Conservation (phyloP, 2,888 invertebrate species). For the Trachelus stipa region DNA sequence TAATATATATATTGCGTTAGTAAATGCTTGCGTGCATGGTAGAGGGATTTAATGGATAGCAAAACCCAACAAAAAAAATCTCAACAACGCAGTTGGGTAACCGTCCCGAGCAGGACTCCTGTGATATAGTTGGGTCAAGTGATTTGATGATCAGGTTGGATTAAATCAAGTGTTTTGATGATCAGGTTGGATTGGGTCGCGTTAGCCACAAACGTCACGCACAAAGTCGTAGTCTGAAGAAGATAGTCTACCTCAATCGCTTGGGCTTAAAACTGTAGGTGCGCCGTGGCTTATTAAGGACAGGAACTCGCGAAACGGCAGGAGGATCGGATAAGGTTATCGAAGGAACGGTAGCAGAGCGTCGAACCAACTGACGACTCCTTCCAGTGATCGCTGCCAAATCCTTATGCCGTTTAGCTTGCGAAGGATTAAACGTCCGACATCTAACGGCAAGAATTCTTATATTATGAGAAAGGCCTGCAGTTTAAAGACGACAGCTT, state of each 20-base stretch:
- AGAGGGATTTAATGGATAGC: no score
- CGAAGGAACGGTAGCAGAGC: slow-evolving; percentile 59
- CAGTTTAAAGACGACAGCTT: no score
- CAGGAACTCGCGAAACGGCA: slow-evolving; percentile 54
- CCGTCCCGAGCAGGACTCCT: no score
- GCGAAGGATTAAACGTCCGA: slow-evolving; percentile 63
- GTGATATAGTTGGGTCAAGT: no score
- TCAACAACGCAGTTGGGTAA: no score
- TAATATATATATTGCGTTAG: no score
- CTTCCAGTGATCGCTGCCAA: slow-evolving; percentile 46
- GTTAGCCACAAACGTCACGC: slow-evolving; percentile 50
- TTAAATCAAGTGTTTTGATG: no score
- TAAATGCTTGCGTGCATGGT: no score
- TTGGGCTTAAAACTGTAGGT: slow-evolving; percentile 64
- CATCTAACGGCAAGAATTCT: slow-evolving; percentile 44
- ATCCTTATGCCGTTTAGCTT: slow-evolving; percentile 54
- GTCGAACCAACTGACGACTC: slow-evolving; percentile 56
- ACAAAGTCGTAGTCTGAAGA: slow-evolving; percentile 21
- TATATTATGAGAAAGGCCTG: no score
- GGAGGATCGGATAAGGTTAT: slow-evolving; percentile 52
- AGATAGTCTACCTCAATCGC: slow-evolving; percentile 59
- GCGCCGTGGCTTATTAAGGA: slow-evolving; percentile 59
- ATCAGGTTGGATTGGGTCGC: slow-evolving; percentile 9
- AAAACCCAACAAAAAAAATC: no score
- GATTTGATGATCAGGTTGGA: no score